These are phyloP conservation scores for Umimayanthus kanabou DNA, from an alignment of 92 coral and sea anemone species.

Conservation along the genomic window DNA sequence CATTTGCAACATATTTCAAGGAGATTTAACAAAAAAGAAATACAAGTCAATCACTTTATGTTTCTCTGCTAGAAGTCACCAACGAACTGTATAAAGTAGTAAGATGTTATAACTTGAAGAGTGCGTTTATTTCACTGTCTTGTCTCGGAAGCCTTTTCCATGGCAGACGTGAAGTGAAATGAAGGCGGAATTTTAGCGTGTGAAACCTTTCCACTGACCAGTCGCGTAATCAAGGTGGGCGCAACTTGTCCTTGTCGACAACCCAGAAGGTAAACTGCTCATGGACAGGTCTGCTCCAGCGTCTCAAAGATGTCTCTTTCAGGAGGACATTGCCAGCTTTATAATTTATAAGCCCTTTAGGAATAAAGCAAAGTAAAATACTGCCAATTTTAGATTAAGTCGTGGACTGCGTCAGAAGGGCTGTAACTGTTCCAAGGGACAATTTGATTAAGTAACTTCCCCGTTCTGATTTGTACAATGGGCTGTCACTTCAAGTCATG, in stretches of 20 bases:
- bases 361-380: background rate
- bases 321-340: background rate
- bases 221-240: background rate
- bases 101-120: constrained; percentile 1
- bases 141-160: background rate
- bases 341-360: constrained; percentile 7
- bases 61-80: background rate
- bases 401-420: background rate
- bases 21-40: constrained; percentile 8
- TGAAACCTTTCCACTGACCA: background rate
- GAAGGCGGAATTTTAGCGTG: constrained; percentile 5
- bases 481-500: constrained; percentile 10
- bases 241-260: background rate
- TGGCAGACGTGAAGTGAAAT: background rate
- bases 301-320: background rate
- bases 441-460: background rate
- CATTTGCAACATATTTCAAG: constrained; percentile 15
- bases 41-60: background rate
- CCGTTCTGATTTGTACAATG: background rate
- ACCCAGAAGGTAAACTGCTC: background rate
- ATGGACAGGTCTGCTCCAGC: background rate
- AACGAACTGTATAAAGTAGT: background rate
- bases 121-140: background rate
- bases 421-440: background rate
- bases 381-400: background rate